Evolutionary conservation across 2,888 invertebrate genomes (phyloP), one percentile per base, ranked within the genome.

Genomic region (Dolomedes plantarius): DNA sequence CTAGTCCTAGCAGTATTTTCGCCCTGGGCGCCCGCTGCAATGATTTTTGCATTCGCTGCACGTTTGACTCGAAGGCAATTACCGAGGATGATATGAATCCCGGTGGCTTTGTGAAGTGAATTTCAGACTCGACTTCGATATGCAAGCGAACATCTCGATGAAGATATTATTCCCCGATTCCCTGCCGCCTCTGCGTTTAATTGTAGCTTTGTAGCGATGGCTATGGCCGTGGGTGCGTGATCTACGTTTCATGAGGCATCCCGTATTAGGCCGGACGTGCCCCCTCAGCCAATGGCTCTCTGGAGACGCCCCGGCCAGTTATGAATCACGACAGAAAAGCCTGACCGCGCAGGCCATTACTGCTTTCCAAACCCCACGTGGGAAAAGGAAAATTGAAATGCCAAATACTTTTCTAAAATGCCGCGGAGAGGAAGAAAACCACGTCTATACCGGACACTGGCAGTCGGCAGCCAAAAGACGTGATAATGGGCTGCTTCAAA

Each of bases 241-340:
- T 83, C 76, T 75, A 69, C 73, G 81, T 75, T 82, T 82, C 75
- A 82, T 83, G 82, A 76, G 64, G 76, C 75, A 28, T 71, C 39
- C 36, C 36, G 69, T 69, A 69, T 69, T 69, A 69, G 41, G 41
- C 71, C 29, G 83, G 67, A 83, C 83, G 83, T 83, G 83, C 83
- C 31, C 83, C 73, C 68, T 65, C 77, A 72, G 16, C 50, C 77
- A 83, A 77, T 77, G 83, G 83, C 76, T 72, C 83, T 67, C 77
- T 29, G 5, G 68, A 62, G 77, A 39, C 28, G 27, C n/a, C 39
- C 27, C 31, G 56, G 67, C 77, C 72, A 77, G 83, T 83, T 83
- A 83, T 83, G 83, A 83, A 83, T 83, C 83, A 83, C 83, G 76
- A 83, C 83, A 83, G 77, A 67, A 76, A 76, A 71, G 76, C 68